phyloP scores from a whole-genome alignment of 2,797 vertebrate species.

The Argyrosomus regius region DNA sequence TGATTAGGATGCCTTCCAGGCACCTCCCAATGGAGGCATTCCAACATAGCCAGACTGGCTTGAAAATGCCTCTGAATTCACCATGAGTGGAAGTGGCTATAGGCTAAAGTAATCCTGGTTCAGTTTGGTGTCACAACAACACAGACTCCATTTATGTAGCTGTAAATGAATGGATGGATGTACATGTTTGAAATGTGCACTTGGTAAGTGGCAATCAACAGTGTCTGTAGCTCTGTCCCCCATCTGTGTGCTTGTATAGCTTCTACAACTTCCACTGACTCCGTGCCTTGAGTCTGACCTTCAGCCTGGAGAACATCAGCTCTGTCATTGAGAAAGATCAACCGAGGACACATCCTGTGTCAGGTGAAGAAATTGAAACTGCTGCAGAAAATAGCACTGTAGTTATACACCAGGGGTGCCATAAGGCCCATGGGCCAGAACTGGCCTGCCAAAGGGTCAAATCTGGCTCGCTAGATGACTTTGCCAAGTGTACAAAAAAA shows the following conservation, averaged over 20 bases:
- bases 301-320: not conserved
- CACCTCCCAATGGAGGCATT: constrained; percentile 38
- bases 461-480: no score
- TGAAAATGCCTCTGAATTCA: constrained; percentile 37
- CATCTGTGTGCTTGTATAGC: not conserved
- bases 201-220: not conserved
- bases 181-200: not conserved
- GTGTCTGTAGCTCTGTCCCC: not conserved
- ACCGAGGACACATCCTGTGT: not conserved
- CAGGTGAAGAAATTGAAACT: not conserved
- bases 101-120: constrained; percentile 21
- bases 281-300: not conserved
- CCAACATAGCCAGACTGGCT: constrained; percentile 40
- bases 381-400: not conserved
- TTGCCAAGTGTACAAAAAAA: no score
- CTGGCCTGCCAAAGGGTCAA: no score
- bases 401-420: not conserved
- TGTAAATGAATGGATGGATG: constrained; percentile 5
- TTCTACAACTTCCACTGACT: not conserved
- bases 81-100: constrained; percentile 27
- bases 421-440: no score
- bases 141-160: not conserved
- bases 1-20: constrained; percentile 57
- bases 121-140: constrained; percentile 14
- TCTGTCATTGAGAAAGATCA: not conserved